phyloP scores from a whole-genome alignment of 2,797 vertebrate genomes.

The Pangasius krempfi region DNA sequence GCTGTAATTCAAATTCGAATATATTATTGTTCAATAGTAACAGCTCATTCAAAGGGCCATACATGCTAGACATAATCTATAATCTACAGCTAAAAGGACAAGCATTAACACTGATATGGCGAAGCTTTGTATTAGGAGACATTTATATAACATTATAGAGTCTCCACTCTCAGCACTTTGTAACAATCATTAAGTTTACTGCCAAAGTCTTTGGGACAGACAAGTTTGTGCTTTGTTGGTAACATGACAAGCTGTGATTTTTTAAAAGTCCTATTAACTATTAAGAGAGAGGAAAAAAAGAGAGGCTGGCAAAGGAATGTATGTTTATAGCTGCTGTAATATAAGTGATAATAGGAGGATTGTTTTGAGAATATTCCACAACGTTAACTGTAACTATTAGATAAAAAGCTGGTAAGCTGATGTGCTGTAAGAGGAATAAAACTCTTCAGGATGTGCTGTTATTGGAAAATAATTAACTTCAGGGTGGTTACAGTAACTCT shows the following conservation, averaged over 20 bases:
- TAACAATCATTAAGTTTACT: background rate
- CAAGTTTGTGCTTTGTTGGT: background rate
- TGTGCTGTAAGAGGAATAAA: background rate
- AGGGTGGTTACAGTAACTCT: background rate
- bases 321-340: background rate
- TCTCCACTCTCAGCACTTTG: background rate
- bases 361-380: background rate
- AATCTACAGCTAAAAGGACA: background rate
- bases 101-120: background rate
- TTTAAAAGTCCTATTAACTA: background rate
- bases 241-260: background rate
- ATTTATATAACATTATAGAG: background rate
- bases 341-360: background rate
- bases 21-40: background rate
- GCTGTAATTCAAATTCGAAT: background rate
- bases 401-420: background rate
- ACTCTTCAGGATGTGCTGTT: background rate
- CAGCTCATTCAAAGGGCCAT: background rate
- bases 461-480: background rate
- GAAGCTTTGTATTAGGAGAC: background rate
- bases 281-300: background rate
- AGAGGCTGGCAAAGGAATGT: background rate
- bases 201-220: background rate
- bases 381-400: background rate
- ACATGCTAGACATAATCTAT: background rate